Percentiles rank a stretch among this genome's conserved stretches.
Conservation (phyloP, 37 sponge, comb jelly and placozoan species). For the Tethya wilhelma region DNA sequence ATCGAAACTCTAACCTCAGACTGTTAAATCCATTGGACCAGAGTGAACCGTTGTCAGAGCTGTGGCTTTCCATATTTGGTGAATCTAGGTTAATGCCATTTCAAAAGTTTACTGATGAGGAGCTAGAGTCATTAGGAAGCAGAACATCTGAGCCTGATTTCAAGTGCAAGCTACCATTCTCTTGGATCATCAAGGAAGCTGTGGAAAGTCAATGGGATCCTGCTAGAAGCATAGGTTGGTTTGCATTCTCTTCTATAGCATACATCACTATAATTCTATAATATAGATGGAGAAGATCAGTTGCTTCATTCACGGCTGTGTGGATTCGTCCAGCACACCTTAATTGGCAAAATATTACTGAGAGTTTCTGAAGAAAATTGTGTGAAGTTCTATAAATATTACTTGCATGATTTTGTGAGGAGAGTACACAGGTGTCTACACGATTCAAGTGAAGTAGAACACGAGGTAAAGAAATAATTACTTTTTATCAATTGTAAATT, state of each 20-base stretch:
- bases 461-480: slow-evolving; percentile 12
- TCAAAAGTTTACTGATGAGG: neutral
- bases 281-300: neutral
- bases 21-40: neutral
- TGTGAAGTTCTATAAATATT: slow-evolving; percentile 29
- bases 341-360: slow-evolving; percentile 20
- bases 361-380: slow-evolving; percentile 3
- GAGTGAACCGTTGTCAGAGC: slow-evolving; percentile 2
- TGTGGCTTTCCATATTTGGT: slow-evolving; percentile 53
- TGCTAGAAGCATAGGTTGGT: slow-evolving; percentile 4
- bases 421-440: slow-evolving; percentile 29
- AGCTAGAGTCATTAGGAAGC: neutral
- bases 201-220: slow-evolving; percentile 56
- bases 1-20: slow-evolving; percentile 52
- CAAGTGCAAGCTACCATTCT: slow-evolving; percentile 76
- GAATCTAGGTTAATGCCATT: neutral
- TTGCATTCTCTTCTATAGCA: neutral
- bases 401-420: slow-evolving; percentile 46
- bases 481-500: neutral
- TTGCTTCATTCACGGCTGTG: slow-evolving; percentile 2
- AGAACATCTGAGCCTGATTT: slow-evolving; percentile 3
- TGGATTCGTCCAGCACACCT: slow-evolving; percentile 13
- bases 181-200: slow-evolving; percentile 68
- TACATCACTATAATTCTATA: neutral
- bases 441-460: slow-evolving; percentile 21